Evolutionary conservation across 1,140 invertebrate species (phyloP).

Genomic region (Drosophila miranda): DNA sequence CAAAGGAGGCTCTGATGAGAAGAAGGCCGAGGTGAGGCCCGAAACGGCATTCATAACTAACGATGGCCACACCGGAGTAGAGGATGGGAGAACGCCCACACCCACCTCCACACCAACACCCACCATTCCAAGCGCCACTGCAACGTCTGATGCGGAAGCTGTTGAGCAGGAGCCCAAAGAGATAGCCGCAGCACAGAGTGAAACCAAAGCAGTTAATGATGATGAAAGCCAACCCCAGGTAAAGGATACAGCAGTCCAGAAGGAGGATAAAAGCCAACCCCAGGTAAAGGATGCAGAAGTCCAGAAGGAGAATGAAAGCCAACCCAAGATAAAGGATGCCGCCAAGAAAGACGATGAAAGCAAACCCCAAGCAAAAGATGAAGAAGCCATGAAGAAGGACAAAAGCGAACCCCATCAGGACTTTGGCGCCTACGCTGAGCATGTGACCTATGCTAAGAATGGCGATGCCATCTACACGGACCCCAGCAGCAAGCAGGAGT

Average conservation of each 20-base stretch:
- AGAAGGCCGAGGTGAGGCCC: slow-evolving; percentile 3
- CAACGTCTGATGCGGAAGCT: neutral
- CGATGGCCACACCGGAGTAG: neutral
- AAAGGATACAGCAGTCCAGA: neutral
- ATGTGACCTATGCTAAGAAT: slow-evolving; percentile 86
- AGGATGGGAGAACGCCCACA: neutral
- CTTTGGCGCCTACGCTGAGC: slow-evolving; percentile 82
- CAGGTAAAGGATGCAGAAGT: slow-evolving; percentile 18
- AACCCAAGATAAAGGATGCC: neutral
- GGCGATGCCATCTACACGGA: slow-evolving; percentile 89
- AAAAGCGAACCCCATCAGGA: slow-evolving; percentile 42
- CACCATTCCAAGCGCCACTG: too few relatives aligned
- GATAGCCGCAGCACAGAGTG: neutral
- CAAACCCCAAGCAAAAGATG: neutral
- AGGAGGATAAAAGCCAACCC: neutral
- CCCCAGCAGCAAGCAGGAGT: slow-evolving; percentile 86
- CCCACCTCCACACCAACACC: neutral
- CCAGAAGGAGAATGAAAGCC: neutral
- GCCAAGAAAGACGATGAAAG: neutral
- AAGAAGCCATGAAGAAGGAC: slow-evolving; percentile 7
- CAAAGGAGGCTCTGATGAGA: slow-evolving; percentile 4
- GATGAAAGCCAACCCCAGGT: neutral
- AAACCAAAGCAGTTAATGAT: neutral
- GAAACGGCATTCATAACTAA: neutral
- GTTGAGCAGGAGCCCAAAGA: neutral